These are phyloP conservation scores for Melanotus villosus DNA, from an alignment of 2,888 invertebrate genomes.

Conservation along the genomic window DNA sequence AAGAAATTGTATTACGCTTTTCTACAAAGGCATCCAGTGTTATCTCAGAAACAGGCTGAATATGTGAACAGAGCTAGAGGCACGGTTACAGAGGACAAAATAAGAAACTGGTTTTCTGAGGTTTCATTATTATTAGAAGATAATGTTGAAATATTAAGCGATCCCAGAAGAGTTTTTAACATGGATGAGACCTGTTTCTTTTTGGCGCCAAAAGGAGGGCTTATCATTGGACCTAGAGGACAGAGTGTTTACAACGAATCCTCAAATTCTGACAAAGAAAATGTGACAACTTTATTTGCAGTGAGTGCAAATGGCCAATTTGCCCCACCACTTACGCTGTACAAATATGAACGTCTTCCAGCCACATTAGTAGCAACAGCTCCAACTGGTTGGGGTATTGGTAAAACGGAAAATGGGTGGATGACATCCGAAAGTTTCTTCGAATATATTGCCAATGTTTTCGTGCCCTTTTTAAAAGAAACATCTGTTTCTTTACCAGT, in stretches of 20 bases:
- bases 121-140: background rate
- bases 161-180: too few relatives aligned
- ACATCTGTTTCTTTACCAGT: constrained; percentile 50
- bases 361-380: background rate
- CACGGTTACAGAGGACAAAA: background rate
- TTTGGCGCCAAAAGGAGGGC: too few relatives aligned
- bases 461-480: background rate
- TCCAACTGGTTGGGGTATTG: background rate
- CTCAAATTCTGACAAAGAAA: background rate
- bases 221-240: too few relatives aligned
- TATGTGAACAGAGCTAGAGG: constrained; percentile 2
- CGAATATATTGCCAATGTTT: constrained; percentile 14
- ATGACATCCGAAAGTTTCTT: background rate
- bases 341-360: background rate
- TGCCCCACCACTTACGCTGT: background rate
- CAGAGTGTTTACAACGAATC: too few relatives aligned
- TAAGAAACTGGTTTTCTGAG: background rate
- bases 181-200: too few relatives aligned
- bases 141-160: background rate
- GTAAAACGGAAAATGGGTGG: constrained; percentile 1
- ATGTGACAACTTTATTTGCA: constrained; percentile 2
- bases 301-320: background rate
- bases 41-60: constrained; percentile 10
- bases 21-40: background rate
- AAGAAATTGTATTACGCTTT: constrained; percentile 4